Conservation (phyloP, 1,140 invertebrate species). For the Onthophagus taurus region DNA sequence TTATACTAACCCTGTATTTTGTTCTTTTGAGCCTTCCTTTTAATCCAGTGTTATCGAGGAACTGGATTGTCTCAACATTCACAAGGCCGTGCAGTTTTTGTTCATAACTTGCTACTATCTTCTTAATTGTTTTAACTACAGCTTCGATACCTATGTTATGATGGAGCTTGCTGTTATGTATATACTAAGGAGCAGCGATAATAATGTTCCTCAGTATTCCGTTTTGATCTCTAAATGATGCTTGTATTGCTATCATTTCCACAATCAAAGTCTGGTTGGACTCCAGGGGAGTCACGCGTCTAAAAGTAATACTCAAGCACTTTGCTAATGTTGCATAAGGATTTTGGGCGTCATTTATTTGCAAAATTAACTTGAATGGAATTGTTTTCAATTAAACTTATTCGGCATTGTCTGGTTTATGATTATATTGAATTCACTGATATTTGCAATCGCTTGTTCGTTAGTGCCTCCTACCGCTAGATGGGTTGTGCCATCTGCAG, state of each 20-base stretch:
- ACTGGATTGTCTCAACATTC: conserved; percentile 10
- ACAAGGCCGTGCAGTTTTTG: conserved; percentile 3
- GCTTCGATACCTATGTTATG: conserved; percentile 12
- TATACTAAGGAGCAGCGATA: conserved; percentile 21
- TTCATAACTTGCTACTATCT: conserved; percentile 13
- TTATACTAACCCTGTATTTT: too few relatives aligned
- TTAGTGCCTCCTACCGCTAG: conserved; percentile 4
- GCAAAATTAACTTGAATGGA: conserved; percentile 7
- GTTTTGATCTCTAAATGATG: conserved; percentile 3
- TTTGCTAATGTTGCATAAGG: conserved; percentile 14
- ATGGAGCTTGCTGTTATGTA: conserved; percentile 14
- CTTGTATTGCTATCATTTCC: background rate
- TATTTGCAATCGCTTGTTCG: conserved; percentile 14
- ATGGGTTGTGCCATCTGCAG: conserved; percentile 24
- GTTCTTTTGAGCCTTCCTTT: conserved; percentile 1
- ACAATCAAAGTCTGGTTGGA: conserved; percentile 21
- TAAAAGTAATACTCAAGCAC: conserved; percentile 26
- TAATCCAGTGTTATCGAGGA: conserved; percentile 10
- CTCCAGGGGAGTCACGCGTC: conserved; percentile 18
- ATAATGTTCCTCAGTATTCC: conserved; percentile 20
- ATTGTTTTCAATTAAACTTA: conserved; percentile 12
- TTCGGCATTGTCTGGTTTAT: background rate
- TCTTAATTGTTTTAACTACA: conserved; percentile 15
- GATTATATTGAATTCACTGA: background rate
- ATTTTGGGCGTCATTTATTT: background rate